A percentile compares a stretch with the other conserved stretches of the same genome.
phyloP scores from a whole-genome alignment of 2,888 invertebrate genomes.

The Heliconius ethilla region DNA sequence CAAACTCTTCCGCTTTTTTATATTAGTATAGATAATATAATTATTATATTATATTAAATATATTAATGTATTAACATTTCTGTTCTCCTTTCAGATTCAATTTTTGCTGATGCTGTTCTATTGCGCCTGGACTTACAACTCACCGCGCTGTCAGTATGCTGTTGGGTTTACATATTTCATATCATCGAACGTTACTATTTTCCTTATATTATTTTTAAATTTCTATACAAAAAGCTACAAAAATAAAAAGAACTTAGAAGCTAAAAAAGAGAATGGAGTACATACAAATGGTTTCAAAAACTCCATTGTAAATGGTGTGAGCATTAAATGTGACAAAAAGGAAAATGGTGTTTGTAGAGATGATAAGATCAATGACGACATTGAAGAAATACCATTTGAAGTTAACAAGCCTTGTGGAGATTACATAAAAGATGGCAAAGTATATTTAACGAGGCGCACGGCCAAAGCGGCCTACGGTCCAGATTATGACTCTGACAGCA shows the following conservation, averaged over 20 bases:
- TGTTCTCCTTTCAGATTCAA: conserved; percentile 77
- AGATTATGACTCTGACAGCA: conserved; percentile 65
- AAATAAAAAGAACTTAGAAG: conserved; percentile 51
- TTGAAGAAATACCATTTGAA: conserved; percentile 64
- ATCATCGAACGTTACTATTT: conserved; percentile 82
- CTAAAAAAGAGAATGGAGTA: conserved; percentile 57
- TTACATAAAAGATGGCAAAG: conserved; percentile 64
- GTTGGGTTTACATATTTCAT: conserved; percentile 80
- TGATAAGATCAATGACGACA: conserved; percentile 53
- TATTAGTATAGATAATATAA: neutral
- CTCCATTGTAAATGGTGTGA: conserved; percentile 49
- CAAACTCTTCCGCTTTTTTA: no score
- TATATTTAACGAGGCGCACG: conserved; percentile 67
- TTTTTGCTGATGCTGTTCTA: conserved; percentile 86
- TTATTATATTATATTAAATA: no score
- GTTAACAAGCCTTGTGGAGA: conserved; percentile 67
- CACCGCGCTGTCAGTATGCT: conserved; percentile 84
- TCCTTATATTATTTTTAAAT: conserved; percentile 85
- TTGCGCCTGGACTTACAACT: conserved; percentile 79
- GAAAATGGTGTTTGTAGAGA: conserved; percentile 55
- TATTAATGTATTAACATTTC: neutral
- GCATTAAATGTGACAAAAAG: conserved; percentile 49
- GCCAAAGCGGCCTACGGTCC: conserved; percentile 62
- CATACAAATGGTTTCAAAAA: conserved; percentile 55
- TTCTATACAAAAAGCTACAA: conserved; percentile 85